A percentile compares a stretch with the other conserved stretches of the same genome.
Conservation (phyloP, 2,888 invertebrate species). For the Metallyticus violacea region DNA sequence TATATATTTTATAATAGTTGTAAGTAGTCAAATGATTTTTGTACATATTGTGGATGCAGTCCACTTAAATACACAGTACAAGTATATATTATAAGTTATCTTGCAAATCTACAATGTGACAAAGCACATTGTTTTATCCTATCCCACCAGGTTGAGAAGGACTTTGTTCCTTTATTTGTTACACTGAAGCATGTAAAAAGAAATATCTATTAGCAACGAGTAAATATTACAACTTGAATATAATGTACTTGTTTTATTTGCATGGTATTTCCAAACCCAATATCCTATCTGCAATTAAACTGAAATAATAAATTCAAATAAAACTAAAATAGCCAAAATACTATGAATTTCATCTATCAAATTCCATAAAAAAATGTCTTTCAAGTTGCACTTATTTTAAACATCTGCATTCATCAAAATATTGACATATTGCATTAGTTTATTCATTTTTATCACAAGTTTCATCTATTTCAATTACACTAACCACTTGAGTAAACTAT, state of each 20-base stretch:
- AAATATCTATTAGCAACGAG: neutral
- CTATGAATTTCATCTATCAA: too few species aligned
- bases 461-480: too few species aligned
- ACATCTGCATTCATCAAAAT: too few species aligned
- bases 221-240: neutral
- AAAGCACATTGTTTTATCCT: neutral
- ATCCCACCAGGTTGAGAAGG: neutral
- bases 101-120: neutral
- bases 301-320: too few species aligned
- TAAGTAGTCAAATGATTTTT: constrained; percentile 13
- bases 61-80: neutral
- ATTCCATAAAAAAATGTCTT: too few species aligned
- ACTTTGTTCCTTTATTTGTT: neutral
- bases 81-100: neutral
- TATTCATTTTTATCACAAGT: too few species aligned
- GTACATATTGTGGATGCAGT: constrained; percentile 8
- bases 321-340: too few species aligned
- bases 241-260: neutral
- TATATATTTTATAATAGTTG: constrained; percentile 24
- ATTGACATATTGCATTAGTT: too few species aligned
- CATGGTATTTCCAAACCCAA: too few species aligned
- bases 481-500: too few species aligned
- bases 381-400: too few species aligned
- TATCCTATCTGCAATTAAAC: too few species aligned
- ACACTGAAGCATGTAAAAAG: neutral